Conservation (phyloP, 1,140 invertebrate genomes). For the Leptinotarsa lineolata region DNA sequence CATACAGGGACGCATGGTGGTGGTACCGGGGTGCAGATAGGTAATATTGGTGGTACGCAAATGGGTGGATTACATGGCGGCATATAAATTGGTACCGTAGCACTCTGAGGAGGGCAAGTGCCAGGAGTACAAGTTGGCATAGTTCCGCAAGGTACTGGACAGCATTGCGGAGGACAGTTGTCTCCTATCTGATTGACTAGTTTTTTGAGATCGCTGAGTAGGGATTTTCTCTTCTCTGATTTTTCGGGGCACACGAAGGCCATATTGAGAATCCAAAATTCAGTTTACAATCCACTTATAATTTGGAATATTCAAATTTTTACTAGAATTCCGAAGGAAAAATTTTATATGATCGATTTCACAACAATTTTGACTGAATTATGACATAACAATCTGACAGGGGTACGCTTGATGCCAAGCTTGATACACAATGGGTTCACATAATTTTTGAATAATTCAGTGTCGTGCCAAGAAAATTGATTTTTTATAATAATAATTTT, state of each 20-base stretch:
- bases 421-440: neutral
- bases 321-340: constrained; percentile 5
- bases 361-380: constrained; percentile 21
- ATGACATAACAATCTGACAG: neutral
- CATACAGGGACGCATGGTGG: constrained; percentile 48
- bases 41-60: constrained; percentile 46
- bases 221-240: constrained; percentile 42
- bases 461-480: too few species aligned
- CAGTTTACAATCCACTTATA: neutral
- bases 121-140: constrained; percentile 45
- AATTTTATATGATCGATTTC: neutral
- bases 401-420: neutral
- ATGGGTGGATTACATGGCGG: constrained; percentile 32
- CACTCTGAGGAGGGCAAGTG: constrained; percentile 41
- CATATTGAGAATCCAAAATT: constrained; percentile 24
- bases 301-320: neutral
- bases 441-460: too few species aligned
- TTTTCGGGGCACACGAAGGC: constrained; percentile 46
- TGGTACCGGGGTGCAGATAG: constrained; percentile 48
- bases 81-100: constrained; percentile 38
- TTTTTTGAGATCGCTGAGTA: constrained; percentile 47
- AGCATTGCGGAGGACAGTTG: constrained; percentile 37
- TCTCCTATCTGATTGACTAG: constrained; percentile 49
- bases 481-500: too few species aligned
- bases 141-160: constrained; percentile 36